Conservation (phyloP, 1,140 invertebrate species). For the Drosophila jambulina region DNA sequence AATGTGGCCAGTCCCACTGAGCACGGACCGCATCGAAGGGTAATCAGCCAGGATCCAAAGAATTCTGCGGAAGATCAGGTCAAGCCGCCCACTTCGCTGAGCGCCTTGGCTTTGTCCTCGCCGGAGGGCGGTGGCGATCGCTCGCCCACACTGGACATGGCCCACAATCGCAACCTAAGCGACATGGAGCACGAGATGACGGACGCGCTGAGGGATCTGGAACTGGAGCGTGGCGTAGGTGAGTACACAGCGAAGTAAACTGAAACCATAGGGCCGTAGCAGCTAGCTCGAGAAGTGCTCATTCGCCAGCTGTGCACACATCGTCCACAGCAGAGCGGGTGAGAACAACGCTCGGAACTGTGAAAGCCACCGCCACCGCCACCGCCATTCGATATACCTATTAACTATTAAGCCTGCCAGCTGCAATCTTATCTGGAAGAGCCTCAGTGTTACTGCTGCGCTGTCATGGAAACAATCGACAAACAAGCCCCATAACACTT, state of each 20-base stretch:
- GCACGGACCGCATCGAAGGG: conserved; percentile 35
- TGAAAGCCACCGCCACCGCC: conserved; percentile 19
- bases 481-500: conserved; percentile 58
- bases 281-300: conserved; percentile 3
- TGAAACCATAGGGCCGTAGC: conserved; percentile 6
- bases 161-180: conserved; percentile 90
- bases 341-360: conserved; percentile 31
- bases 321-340: conserved; percentile 1
- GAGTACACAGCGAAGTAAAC: conserved; percentile 32
- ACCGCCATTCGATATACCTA: not conserved
- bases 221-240: conserved; percentile 72
- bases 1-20: conserved; percentile 78
- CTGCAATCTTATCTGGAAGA: conserved; percentile 64
- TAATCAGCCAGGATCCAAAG: conserved; percentile 25
- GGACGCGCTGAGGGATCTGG: conserved; percentile 88
- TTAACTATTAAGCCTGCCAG: conserved; percentile 51
- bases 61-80: not conserved
- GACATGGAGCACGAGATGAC: conserved; percentile 90
- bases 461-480: conserved; percentile 74
- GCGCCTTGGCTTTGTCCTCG: conserved; percentile 53
- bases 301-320: conserved; percentile 59
- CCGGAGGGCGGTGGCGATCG: conserved; percentile 79
- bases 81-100: conserved; percentile 56
- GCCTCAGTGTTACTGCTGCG: conserved; percentile 28
- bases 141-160: conserved; percentile 90